Base-by-base conservation (phyloP, 2,888 invertebrate species). In the Eulithis prunata region DNA sequence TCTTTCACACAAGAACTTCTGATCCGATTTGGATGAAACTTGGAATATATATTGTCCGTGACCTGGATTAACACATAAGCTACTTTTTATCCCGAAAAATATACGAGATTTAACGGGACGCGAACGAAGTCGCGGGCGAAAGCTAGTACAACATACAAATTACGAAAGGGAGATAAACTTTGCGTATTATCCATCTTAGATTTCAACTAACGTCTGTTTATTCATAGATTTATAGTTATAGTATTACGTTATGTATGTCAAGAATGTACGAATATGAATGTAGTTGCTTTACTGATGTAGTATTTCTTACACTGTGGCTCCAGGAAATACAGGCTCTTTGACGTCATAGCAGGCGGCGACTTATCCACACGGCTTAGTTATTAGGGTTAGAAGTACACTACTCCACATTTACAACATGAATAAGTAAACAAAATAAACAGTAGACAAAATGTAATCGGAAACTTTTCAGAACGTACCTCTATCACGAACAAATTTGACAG, bases 301-400 rank as follows among this genome's bases (percentile, higher is more conserved):
- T 32, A 52, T 28, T 52, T 32, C 6, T 21, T 21, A 52, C 32
- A 28, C 28, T 51, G 4, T 41, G 28, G 51, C 51, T 51, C 51
- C 51, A n/a, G 51, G 52, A 32, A 52, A n/a, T 32, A 52, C 49
- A 14, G 28, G 21, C 11, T 51, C 32, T 52, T 7, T 43, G 55
- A 55, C 41, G 41, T 55, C 55, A 55, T 55, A 10, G 12, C 41
- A 21, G 6, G n/a, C 28, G 52, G 52, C n/a, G 12, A 12, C 52
- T 52, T 12, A 52, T 52, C 52, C 49, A 21, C 14, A 6, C 13
- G 49, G 49, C 21, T 49, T 49, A 21, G 49, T 7, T n/a, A 12
- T 12, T 14, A 49, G 21, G 21, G 10, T 21, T 7, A 13, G 13
- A 47, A 10, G 41, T 49, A 21, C 4, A 7, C 1, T 8, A 49